Evolutionary conservation across 2,888 invertebrate genomes (phyloP).

Genomic region (Eledone cirrhosa): DNA sequence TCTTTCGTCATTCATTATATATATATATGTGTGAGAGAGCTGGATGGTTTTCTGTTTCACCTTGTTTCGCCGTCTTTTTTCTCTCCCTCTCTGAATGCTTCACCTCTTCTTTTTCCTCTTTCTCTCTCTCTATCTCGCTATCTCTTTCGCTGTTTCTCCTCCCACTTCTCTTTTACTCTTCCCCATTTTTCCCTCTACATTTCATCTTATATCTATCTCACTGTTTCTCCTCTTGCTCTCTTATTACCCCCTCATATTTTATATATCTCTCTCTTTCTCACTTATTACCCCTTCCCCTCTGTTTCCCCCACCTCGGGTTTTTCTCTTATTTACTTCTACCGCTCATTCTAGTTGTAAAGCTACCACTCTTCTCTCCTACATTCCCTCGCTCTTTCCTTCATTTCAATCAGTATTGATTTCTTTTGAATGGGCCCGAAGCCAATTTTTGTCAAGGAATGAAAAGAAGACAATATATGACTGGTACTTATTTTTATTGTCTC

Average conservation of each 20-base stretch:
- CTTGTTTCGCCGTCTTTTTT: not conserved
- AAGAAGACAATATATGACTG: too few relatives aligned
- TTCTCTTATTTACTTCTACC: not conserved
- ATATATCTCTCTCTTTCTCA: conserved; percentile 18
- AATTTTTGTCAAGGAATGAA: too few relatives aligned
- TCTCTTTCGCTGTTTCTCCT: not conserved
- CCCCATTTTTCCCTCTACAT: not conserved
- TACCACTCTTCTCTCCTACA: too few relatives aligned
- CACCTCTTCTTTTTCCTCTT: not conserved
- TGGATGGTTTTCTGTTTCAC: too few relatives aligned
- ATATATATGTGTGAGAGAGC: too few relatives aligned
- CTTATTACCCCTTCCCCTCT: not conserved
- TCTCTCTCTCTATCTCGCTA: not conserved
- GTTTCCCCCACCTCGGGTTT: not conserved
- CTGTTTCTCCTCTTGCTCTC: conserved; percentile 1
- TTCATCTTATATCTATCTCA: not conserved
- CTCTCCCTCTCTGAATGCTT: not conserved
- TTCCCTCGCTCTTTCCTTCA: too few relatives aligned
- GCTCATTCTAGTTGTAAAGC: too few relatives aligned
- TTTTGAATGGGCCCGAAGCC: too few relatives aligned
- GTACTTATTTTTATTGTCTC: too few relatives aligned
- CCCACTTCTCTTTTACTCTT: not conserved
- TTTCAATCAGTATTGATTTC: too few relatives aligned
- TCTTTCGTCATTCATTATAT: too few relatives aligned
- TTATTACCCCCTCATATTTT: too few relatives aligned